These are phyloP conservation scores for Oostethus manadensis DNA, from an alignment of 2,113 vertebrate species.

Conservation along the genomic window DNA sequence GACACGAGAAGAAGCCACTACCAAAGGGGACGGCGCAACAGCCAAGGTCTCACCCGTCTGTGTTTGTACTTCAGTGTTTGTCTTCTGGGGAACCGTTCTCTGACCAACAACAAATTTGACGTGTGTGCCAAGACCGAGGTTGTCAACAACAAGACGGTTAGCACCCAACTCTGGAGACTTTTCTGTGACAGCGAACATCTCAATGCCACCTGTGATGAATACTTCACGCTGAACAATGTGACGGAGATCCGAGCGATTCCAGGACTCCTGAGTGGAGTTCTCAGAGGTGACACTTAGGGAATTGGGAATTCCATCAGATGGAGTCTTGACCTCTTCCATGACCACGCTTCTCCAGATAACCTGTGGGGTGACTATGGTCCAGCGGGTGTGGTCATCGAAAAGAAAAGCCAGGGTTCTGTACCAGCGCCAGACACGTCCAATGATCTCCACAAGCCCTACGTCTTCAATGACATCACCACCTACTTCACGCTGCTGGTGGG, in stretches of 20 bases:
- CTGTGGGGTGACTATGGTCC: constrained; percentile 82
- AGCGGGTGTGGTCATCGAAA: constrained; percentile 74
- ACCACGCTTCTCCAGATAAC: constrained; percentile 73
- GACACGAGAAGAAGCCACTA: too few species aligned
- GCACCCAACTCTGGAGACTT: constrained; percentile 70
- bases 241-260: constrained; percentile 84
- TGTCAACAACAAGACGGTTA: constrained; percentile 58
- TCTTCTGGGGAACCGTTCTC: constrained; percentile 83
- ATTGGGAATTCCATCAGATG: too few species aligned
- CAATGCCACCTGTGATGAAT: constrained; percentile 77
- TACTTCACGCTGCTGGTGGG: constrained; percentile 93
- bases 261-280: constrained; percentile 79
- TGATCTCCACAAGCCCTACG: constrained; percentile 57
- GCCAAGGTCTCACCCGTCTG: not conserved
- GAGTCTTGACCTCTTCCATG: not conserved
- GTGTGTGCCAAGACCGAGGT: constrained; percentile 72
- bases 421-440: constrained; percentile 35
- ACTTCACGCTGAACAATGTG: constrained; percentile 81
- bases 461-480: constrained; percentile 84
- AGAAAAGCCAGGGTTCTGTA: constrained; percentile 51
- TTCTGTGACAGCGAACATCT: constrained; percentile 74
- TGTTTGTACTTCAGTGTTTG: constrained; percentile 74
- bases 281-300: constrained; percentile 68
- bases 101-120: constrained; percentile 72
- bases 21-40: too few species aligned